Base-by-base conservation (phyloP, 1,140 invertebrate genomes). In the Centruroides sculpturatus region DNA sequence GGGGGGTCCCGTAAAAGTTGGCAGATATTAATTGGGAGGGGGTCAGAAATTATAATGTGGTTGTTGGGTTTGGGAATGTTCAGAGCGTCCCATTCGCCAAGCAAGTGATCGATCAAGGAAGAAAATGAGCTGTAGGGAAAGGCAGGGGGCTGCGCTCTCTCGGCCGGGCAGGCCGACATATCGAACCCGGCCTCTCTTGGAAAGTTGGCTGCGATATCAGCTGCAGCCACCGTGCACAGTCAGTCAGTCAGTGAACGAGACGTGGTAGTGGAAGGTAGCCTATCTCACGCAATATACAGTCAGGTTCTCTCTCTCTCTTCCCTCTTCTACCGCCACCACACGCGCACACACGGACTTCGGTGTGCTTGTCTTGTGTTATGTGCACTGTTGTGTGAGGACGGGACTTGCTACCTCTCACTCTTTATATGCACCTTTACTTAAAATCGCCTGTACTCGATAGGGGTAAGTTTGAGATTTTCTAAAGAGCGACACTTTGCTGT, bases 1-100 rank as follows among this genome's bases (percentile, higher is more conserved):
- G 47, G 23, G 47, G 55, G 52, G 51, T 54, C 56, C 51, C 57
- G 56, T 41, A 41, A 41, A 41, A 41, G 41, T 9, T 61, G 61
- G 57, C 61, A 63, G 61, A 55, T 63, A 63, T 64, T 64, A 64
- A 64, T 64, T 61, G 63, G 57, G n/a, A 64, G 59, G 63, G 63
- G 59, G 59, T 53, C 49, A 55, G 63, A 64, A 64, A 64, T 64
- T 64, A 64, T 64, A 64, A 64, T 64, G 59, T 61, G 63, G 57
- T 64, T 63, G 62, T 58, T 58, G 62, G 59, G 62, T 57, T 53
- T 57, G 55, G 62, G 54, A 57, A 59, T 59, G 62, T 59, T 56
- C 63, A 55, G 59, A 61, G 60, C 64, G 64, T 64, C 60, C 60
- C 61, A 65, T 65, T 65, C 64, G 64, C 64, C 60, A 41, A 46